These are phyloP conservation scores for Polyommatus iphigenia DNA, from an alignment of 2,888 invertebrate genomes.

Conservation along the genomic window DNA sequence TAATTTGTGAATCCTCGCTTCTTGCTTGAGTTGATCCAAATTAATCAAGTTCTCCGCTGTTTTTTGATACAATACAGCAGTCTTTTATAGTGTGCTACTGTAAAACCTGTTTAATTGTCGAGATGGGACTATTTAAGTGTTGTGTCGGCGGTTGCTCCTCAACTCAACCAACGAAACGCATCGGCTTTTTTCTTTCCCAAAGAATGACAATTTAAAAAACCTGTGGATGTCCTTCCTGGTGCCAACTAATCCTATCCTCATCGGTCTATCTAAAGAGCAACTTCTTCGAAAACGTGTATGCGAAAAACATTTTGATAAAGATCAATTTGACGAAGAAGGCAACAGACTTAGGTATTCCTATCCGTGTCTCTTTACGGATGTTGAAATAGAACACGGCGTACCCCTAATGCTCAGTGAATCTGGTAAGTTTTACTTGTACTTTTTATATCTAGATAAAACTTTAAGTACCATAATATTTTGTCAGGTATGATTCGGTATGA, in stretches of 20 bases:
- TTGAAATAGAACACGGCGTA: slow-evolving; percentile 34
- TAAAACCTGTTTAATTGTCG: neutral
- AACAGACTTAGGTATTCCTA: slow-evolving; percentile 35
- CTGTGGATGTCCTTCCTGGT: slow-evolving; percentile 41
- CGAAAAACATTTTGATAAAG: slow-evolving; percentile 40
- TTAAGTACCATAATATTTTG: too few relatives aligned
- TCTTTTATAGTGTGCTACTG: neutral
- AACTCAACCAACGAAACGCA: slow-evolving; percentile 39
- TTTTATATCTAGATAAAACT: neutral
- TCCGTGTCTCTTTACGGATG: slow-evolving; percentile 38
- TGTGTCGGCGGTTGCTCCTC: slow-evolving; percentile 41
- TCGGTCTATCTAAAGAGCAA: slow-evolving; percentile 37
- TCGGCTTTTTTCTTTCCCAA: slow-evolving; percentile 39
- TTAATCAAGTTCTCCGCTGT: neutral
- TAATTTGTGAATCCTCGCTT: neutral
- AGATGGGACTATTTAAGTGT: slow-evolving; percentile 35
- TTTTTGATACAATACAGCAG: neutral
- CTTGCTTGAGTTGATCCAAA: slow-evolving; percentile 5
- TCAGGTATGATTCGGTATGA: too few relatives aligned
- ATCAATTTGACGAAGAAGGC: slow-evolving; percentile 37
- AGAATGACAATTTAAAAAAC: slow-evolving; percentile 37
- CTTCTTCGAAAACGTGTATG: slow-evolving; percentile 39
- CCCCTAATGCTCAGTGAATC: slow-evolving; percentile 24
- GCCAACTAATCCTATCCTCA: slow-evolving; percentile 37
- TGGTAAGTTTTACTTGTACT: neutral